Conservation (phyloP, 2,113 vertebrate species). For the Turdus rufiventris region DNA sequence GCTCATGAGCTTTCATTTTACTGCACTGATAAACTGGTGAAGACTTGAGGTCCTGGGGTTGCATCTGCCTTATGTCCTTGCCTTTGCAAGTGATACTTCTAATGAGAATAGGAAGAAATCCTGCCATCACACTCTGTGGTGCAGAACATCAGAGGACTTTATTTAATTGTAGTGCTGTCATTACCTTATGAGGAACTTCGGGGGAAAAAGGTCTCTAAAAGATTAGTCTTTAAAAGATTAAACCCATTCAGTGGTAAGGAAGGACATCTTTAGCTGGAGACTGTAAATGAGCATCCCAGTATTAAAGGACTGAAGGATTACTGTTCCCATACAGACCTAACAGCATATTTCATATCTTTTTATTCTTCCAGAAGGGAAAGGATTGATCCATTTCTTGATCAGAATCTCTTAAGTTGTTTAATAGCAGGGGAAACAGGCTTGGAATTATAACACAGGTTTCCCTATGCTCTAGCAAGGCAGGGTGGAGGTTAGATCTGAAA, state of each 20-base stretch:
- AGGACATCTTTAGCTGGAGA: neutral
- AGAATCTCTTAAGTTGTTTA: neutral
- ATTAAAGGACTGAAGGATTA: neutral
- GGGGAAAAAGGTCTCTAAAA: neutral
- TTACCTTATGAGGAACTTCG: neutral
- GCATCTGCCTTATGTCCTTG: neutral
- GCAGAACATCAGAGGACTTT: neutral
- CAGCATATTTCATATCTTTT: neutral
- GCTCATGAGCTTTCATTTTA: neutral
- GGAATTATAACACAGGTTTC: neutral
- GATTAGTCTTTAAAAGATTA: neutral
- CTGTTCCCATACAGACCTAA: neutral
- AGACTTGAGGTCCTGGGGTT: neutral
- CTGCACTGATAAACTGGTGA: neutral
- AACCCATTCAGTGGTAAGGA: neutral
- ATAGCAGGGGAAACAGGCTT: neutral
- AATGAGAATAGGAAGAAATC: neutral
- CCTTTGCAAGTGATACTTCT: neutral
- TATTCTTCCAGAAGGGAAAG: neutral
- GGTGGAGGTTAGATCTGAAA: neutral
- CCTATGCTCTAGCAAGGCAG: neutral
- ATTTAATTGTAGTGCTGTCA: neutral
- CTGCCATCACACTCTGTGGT: neutral
- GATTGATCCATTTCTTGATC: neutral
- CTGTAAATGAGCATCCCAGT: neutral